Percentiles rank a stretch among this genome's conserved stretches.
These are phyloP conservation scores for Oryzias javanicus DNA, from an alignment of 2,113 vertebrate species.

Conservation along the genomic window DNA sequence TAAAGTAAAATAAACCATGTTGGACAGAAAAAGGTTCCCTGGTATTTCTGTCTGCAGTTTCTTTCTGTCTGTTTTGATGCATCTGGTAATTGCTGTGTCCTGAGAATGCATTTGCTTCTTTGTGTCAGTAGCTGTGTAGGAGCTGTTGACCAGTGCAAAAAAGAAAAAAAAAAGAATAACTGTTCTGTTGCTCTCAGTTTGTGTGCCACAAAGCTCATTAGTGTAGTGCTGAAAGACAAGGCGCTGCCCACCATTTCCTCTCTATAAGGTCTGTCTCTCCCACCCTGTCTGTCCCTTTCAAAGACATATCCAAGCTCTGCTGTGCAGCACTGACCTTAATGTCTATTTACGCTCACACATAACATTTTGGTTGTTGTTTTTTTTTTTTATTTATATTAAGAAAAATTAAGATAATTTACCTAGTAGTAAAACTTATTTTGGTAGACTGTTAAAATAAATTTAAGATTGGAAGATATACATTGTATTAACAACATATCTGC, in stretches of 20 bases:
- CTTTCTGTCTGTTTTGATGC: conserved; percentile 8
- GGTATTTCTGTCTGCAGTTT: conserved; percentile 3
- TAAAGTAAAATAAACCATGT: conserved; percentile 14
- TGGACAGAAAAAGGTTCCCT: conserved; percentile 9
- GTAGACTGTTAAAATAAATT: not conserved
- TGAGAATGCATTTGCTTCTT: conserved; percentile 47
- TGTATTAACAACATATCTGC: too few relatives aligned
- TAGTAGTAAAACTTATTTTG: not conserved
- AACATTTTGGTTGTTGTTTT: not conserved
- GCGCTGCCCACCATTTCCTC: conserved; percentile 72
- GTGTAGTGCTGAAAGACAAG: conserved; percentile 66
- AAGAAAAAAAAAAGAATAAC: conserved; percentile 64
- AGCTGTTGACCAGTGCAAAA: conserved; percentile 46
- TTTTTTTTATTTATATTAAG: not conserved
- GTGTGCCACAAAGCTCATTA: conserved; percentile 74
- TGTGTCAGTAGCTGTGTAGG: conserved; percentile 41
- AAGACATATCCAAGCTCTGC: conserved; percentile 18
- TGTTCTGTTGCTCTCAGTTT: conserved; percentile 61
- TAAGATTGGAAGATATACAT: too few relatives aligned
- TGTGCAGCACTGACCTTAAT: conserved; percentile 20
- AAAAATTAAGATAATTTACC: not conserved
- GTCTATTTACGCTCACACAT: not conserved
- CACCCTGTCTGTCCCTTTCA: conserved; percentile 43
- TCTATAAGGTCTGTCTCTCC: conserved; percentile 40
- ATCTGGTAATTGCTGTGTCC: conserved; percentile 19